Base-by-base conservation (phyloP, 2,113 vertebrate species). In the Syngnathus scovelli region DNA sequence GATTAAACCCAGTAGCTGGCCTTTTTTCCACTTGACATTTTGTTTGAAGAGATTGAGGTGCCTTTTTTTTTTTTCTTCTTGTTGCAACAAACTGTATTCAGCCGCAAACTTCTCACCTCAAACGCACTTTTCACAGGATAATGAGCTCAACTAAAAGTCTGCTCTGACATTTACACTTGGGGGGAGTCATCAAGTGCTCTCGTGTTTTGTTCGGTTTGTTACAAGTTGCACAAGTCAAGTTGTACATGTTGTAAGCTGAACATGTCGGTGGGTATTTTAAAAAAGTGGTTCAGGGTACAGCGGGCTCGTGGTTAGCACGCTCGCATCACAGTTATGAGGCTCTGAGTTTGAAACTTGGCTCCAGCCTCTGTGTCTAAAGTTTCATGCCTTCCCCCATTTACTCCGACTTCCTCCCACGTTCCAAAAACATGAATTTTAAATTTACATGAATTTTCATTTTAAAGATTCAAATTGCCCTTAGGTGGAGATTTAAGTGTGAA, bases 111-210 rank as follows among this genome's bases (percentile, higher is more conserved):
- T 61, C 18, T 61, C 43, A n/a, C 60, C 59, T 68, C 67, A 71
- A 65, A 43, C 46, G 65, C 15, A 59, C 36, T 69, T 48, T 21
- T 36, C 36, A 23, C 43, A 61, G 18, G 54, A 62, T 48, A 13
- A 38, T 33, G 59, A 43, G 48, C 48, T 36, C 19, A 66, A 51
- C 68, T 64, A 36, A 74, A 76, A 38, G 18, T 33, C 8, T 58
- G 23, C 64, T 23, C 9, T 70, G 44, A 33, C 62, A 61, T 49
- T n/a, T 62, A 15, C 37, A 61, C 38, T 58, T 58, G 27, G 46
- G 23, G 64, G 61, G 21, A 46, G 10, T 39, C 38, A 60, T 13
- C 1, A 49, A 39, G 16, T 58, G 66, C 19, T 59, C 61, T 64
- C 33, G 56, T 61, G 7, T n/a, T 43, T 21, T 37, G 23, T 55